Evolutionary conservation across 2,888 invertebrate species (phyloP), one percentile per base, ranked within the genome.

Genomic region (Idaea dimidiata): DNA sequence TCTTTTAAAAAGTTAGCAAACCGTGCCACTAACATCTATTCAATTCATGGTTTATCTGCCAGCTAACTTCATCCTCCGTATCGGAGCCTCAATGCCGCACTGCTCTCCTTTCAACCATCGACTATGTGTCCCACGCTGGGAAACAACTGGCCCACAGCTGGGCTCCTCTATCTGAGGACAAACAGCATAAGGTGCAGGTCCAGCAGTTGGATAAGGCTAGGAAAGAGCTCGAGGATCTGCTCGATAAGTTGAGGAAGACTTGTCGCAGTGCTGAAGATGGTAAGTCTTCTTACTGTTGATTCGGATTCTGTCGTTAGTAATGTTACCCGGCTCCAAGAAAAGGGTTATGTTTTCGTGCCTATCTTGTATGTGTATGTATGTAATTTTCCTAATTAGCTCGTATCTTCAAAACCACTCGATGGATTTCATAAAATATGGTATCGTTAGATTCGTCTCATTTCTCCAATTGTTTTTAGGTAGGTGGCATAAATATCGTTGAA

Each of bases 1-100:
- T 24, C 1, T 24, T 24, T 33, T 1, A 33, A 33, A 7, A 33
- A 10, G 33, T 6, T 7, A 6, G 7, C 14, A 33, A 33, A 33
- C 7, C 8, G 5, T 1, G 33, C 7, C 24, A 5, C 24, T 24
- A 3, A 5, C 3, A 24, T 24, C 24, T 24, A 24, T 24, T 24
- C 24, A 24, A 24, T 3, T 5, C 24, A 24, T 33, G 7, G 17
- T 33, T 17, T 16, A 32, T 32, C 16, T 53, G 8, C 6, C 66
- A 83, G 83, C 62, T 82, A 59, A 79, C 81, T 56, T 76, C 78
- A 0, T 63, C 76, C 5, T 73, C 75, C 6, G 77, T 82, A 5
- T 53, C 59, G 0, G 67, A 78, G 1, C 65, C 74, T 0, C 62
- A 66, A 3, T 83, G 83, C 65, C 76, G 74, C 55, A 61, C 68